Evolutionary conservation across 2,888 invertebrate species (phyloP).

Genomic region (Lathronympha strigana): DNA sequence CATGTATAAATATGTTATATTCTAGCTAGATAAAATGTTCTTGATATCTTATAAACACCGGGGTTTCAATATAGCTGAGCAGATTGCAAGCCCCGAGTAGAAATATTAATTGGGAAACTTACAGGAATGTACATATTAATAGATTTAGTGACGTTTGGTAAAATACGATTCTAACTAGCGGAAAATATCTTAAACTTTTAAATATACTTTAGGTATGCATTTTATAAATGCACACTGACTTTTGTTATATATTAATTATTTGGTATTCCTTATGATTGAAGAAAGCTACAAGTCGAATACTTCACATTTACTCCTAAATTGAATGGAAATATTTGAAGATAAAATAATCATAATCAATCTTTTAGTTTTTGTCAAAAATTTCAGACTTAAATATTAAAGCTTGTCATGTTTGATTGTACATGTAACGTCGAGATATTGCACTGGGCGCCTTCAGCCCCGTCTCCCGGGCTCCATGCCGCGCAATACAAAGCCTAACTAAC

Average conservation of each 20-base stretch:
- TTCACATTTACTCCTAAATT: conserved; percentile 30
- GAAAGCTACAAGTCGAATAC: conserved; percentile 34
- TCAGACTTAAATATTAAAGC: conserved; percentile 68
- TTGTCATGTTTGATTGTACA: conserved; percentile 51
- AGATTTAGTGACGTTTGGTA: conserved; percentile 51
- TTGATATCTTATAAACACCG: conserved; percentile 45
- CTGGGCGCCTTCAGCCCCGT: conserved; percentile 47
- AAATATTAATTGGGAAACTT: conserved; percentile 48
- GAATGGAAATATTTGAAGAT: conserved; percentile 41
- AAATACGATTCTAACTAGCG: conserved; percentile 61
- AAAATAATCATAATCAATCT: conserved; percentile 43
- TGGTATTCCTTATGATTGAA: conserved; percentile 39
- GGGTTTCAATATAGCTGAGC: conserved; percentile 47
- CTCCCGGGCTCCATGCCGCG: conserved; percentile 29
- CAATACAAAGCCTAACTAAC: conserved; percentile 45
- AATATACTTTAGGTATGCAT: conserved; percentile 61
- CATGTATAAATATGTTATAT: conserved; percentile 35
- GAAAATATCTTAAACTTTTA: conserved; percentile 56
- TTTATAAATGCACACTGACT: conserved; percentile 72
- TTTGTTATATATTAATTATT: conserved; percentile 48
- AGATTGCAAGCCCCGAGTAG: conserved; percentile 48
- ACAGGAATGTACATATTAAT: conserved; percentile 66
- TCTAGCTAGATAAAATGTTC: conserved; percentile 26
- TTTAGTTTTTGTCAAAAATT: conserved; percentile 40
- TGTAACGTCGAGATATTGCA: conserved; percentile 54